Base-by-base conservation (phyloP, 64 coral and sea anemone species). In the Acropora yongei region DNA sequence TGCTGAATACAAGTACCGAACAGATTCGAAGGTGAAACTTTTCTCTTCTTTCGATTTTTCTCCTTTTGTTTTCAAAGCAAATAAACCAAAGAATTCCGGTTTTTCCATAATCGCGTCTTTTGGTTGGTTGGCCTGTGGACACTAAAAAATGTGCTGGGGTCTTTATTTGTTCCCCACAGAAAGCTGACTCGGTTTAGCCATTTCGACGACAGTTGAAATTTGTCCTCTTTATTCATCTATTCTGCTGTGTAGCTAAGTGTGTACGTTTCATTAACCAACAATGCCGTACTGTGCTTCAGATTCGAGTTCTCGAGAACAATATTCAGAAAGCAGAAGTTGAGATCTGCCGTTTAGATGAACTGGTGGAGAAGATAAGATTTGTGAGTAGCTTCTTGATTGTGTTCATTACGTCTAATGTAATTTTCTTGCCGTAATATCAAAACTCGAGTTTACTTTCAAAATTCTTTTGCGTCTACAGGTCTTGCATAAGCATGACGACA, bases 321-420 rank as follows among this genome's bases (percentile, higher is more conserved):
- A 82, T 96, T 77, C n/a, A 78, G 51, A 97, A 91, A 79, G 95
- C 95, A n/a, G 95, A 97, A 57, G 40, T 51, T 5, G 95, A 97
- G 57, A 94, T 97, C 60, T 88, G 53, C 44, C 88, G 95, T 2
- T 61, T 97, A 40, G 95, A 97, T 65, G 88, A 76, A 3, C 9
- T 94, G 72, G 84, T 97, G 69, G 92, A 94, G 55, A 97, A 87
- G 43, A 91, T 97, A 60, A 69, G 92, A 88, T 48, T 94, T 42
- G 95, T 97, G 87, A 93, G 91, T 92, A 49, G 16, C 10, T 5
- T 7, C 16, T 18, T 44, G n/a, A 7, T 46, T 66, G 39, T 43
- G 40, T 4, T 3, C 9, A 67, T 55, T 55, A 7, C 51, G 10
- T 55, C 5, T 7, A 55, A 55, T 55, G 51, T 55, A 55, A 55